These are phyloP conservation scores for Gouania willdenowi DNA, from an alignment of 2,797 vertebrate species.

Conservation along the genomic window DNA sequence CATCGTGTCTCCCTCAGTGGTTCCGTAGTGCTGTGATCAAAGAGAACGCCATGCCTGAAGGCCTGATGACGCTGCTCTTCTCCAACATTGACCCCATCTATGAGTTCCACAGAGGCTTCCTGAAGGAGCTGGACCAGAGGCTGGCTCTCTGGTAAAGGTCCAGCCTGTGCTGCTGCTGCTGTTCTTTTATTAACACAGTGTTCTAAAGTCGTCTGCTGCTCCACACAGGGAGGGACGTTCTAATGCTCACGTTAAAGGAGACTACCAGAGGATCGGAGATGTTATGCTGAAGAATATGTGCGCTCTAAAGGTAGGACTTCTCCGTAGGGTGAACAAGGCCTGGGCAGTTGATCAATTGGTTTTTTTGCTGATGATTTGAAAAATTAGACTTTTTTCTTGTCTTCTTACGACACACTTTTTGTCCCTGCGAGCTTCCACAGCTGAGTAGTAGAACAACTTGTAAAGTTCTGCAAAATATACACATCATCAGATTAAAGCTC, in stretches of 20 bases:
- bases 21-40: constrained; percentile 91
- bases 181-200: neutral
- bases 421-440: too few species aligned
- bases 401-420: too few species aligned
- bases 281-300: constrained; percentile 91
- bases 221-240: constrained; percentile 85
- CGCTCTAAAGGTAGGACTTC: constrained; percentile 84
- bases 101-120: constrained; percentile 91
- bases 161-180: neutral
- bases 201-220: constrained; percentile 3
- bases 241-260: constrained; percentile 76
- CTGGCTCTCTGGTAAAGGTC: constrained; percentile 88
- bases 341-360: too few species aligned
- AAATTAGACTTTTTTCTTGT: too few species aligned
- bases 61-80: constrained; percentile 89
- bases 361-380: too few species aligned
- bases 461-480: too few species aligned
- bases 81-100: constrained; percentile 94
- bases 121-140: constrained; percentile 90
- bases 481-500: too few species aligned
- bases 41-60: constrained; percentile 88
- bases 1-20: constrained; percentile 76
- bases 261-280: constrained; percentile 89
- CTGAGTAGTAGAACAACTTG: too few species aligned
- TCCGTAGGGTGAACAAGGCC: too few species aligned